These are phyloP conservation scores for Thelohanellus kitauei DNA, from an alignment of 30 jellyfish, hydroid and myxozoan genomes.

Conservation along the genomic window DNA sequence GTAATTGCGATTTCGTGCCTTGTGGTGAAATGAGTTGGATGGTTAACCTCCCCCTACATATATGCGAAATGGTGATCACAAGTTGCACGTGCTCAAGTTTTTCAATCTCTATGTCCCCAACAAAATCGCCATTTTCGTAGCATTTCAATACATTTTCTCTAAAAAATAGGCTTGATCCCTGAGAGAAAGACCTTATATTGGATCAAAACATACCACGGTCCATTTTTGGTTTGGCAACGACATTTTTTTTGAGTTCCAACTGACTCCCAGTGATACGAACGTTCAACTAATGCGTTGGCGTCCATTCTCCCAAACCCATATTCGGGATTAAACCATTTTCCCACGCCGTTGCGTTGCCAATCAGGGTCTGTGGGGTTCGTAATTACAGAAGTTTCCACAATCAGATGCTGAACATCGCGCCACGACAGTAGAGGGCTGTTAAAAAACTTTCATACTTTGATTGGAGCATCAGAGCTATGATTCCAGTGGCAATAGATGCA, in stretches of 20 bases:
- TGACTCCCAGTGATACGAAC: constrained; percentile 39
- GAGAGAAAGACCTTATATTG: constrained; percentile 54
- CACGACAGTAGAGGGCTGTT: constrained; percentile 41
- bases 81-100: constrained; percentile 74
- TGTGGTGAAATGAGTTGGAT: constrained; percentile 67
- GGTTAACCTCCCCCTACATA: constrained; percentile 65
- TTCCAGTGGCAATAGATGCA: constrained; percentile 95
- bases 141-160: constrained; percentile 33
- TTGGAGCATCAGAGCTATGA: constrained; percentile 69
- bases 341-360: constrained; percentile 95
- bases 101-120: constrained; percentile 9
- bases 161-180: constrained; percentile 28
- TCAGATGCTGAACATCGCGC: constrained; percentile 85
- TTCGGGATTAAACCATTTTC: constrained; percentile 93
- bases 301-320: constrained; percentile 92
- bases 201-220: no score
- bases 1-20: constrained; percentile 64
- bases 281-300: constrained; percentile 43
- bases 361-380: constrained; percentile 90
- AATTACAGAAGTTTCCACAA: constrained; percentile 78
- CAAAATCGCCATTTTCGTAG: constrained; percentile 11
- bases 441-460: constrained; percentile 29
- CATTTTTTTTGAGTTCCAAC: constrained; percentile 36
- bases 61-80: constrained; percentile 37
- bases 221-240: constrained; percentile 3